Base-by-base conservation (phyloP, 37 sponge, comb jelly and placozoan species). In the Bolinopsis microptera region DNA sequence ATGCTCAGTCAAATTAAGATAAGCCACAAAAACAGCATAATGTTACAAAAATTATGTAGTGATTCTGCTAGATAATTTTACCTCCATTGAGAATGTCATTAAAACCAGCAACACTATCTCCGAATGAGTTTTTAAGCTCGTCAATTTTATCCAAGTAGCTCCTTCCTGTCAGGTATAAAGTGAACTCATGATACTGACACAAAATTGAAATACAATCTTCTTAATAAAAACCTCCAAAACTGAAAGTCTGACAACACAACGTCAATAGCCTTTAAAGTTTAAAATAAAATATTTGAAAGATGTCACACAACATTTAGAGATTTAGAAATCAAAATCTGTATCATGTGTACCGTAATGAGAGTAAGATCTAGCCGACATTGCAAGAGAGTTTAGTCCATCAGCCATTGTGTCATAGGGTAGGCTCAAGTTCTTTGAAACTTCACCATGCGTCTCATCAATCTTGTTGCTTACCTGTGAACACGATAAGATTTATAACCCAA, bases 371-470 rank as follows among this genome's bases (percentile, higher is more conserved):
- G 61, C 61, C 18, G 26, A 8, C 27, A 9, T 40, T 23, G 61
- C 90, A 38, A 34, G 30, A 39, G 90, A 86, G 61, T 86, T 86
- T 1, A 86, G 21, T 23, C 90, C 35, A 27, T 41, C 61, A 5
- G 13, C 26, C 22, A 86, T 3, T 40, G 35, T 16, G 24, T 86
- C 90, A 86, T 41, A 86, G n/a, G 90, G 90, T 1, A 40, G 0
- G 26, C 90, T 86, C 0, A 86, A 34, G 1, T n/a, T 24, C 21
- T 86, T 2, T 0, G 90, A 86, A 41, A 86, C 35, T 39, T 21
- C 26, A 33, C 3, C 18, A 30, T 86, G 32, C 0, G 90, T 39
- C 2, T 40, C 61, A n/a, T 38, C 90, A 3, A 86, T 38, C 39
- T 86, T 28, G 36, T 39, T 40, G 36, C 90, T 40, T 13, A 41